A percentile compares a stretch with the other conserved stretches of the same genome.
Evolutionary conservation across 2,888 invertebrate species (phyloP).

Genomic region (Taphrorychus bicolor): DNA sequence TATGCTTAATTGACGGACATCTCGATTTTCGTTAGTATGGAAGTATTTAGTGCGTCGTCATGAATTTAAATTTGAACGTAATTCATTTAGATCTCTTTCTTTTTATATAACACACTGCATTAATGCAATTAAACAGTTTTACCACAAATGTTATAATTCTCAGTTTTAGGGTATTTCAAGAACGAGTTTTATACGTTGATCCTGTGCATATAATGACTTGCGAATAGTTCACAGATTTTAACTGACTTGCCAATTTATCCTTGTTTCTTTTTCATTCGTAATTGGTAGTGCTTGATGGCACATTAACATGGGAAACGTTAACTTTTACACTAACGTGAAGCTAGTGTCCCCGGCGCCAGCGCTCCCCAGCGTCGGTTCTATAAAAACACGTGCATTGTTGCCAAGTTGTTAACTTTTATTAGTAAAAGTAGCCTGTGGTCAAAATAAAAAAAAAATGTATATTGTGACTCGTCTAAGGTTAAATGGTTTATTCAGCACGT

Average conservation of each 20-base stretch:
- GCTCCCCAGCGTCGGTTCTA: no score
- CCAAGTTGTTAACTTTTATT: no score
- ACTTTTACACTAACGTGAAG: conserved; percentile 1
- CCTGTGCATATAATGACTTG: conserved; percentile 9
- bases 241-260: conserved; percentile 3
- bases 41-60: neutral
- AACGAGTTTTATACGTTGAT: no score
- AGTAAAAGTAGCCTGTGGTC: no score
- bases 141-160: neutral
- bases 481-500: no score
- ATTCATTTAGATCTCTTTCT: neutral
- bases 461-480: no score
- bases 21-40: neutral
- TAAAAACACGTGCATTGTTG: no score
- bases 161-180: neutral
- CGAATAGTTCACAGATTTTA: neutral
- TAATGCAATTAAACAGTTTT: neutral
- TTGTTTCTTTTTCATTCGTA: neutral
- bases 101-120: neutral
- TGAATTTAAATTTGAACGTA: neutral
- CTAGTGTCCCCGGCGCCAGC: no score
- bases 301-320: neutral
- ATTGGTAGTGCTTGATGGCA: conserved; percentile 6
- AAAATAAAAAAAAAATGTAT: no score
- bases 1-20: neutral